Conservation (phyloP, 2,113 vertebrate species). For the Heterotilapia buettikoferi region DNA sequence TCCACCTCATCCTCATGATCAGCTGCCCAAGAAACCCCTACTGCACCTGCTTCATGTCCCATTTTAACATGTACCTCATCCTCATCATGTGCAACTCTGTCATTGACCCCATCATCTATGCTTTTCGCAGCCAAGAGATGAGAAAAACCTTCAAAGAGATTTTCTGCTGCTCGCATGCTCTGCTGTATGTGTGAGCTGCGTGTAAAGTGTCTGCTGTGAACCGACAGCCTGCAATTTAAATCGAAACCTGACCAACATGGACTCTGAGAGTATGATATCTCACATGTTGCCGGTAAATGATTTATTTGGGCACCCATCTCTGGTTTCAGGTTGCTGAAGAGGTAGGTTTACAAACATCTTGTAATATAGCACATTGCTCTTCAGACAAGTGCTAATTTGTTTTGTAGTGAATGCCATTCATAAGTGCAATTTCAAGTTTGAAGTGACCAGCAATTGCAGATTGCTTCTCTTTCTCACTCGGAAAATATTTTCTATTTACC, state of each 20-base stretch:
- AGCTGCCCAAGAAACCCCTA: conserved; percentile 91
- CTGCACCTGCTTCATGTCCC: conserved; percentile 95
- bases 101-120: conserved; percentile 93
- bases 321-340: neutral
- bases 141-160: conserved; percentile 95
- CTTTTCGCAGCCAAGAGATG: conserved; percentile 92
- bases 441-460: neutral
- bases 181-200: conserved; percentile 77
- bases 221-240: neutral
- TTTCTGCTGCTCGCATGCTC: conserved; percentile 79
- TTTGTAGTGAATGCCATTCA: neutral
- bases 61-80: conserved; percentile 95
- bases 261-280: neutral
- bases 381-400: neutral
- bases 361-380: neutral
- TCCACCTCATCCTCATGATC: conserved; percentile 91
- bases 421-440: conserved; percentile 19
- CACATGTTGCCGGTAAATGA: neutral
- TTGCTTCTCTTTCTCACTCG: neutral
- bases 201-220: conserved; percentile 47
- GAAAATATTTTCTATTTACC: neutral
- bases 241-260: neutral
- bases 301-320: neutral
- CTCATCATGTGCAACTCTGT: conserved; percentile 97
- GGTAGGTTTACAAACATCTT: conserved; percentile 11